Evolutionary conservation across 1,140 invertebrate genomes (phyloP).

Genomic region (Triops longicaudatus): DNA sequence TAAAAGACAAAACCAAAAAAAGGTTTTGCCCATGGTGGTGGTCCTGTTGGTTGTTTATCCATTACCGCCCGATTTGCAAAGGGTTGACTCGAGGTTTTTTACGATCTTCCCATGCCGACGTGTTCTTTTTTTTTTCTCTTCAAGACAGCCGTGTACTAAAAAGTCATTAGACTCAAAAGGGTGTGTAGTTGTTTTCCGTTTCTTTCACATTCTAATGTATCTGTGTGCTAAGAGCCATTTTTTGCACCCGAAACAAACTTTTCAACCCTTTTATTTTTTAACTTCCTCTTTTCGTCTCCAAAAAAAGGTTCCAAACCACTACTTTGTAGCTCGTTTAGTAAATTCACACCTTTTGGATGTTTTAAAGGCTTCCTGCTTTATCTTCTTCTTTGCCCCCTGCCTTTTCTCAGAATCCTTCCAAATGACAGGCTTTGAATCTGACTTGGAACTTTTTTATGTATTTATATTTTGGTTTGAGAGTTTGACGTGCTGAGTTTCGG

Average conservation of each 20-base stretch:
- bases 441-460: background rate
- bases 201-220: too few relatives aligned
- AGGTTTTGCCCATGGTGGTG: background rate
- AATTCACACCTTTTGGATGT: background rate
- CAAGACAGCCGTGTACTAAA: background rate
- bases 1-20: background rate
- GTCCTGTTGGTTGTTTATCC: conserved; percentile 11
- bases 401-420: too few relatives aligned
- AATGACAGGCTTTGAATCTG: too few relatives aligned
- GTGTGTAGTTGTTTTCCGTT: background rate
- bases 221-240: too few relatives aligned
- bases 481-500: conserved; percentile 6
- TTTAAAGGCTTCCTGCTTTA: background rate
- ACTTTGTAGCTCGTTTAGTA: background rate
- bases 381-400: background rate
- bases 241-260: background rate
- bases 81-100: background rate
- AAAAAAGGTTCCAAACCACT: background rate
- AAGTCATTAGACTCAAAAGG: background rate
- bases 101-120: background rate
- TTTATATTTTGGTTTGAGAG: background rate
- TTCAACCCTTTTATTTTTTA: background rate
- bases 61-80: background rate
- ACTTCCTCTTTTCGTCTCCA: background rate
- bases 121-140: too few relatives aligned